Conservation (phyloP, 1,140 invertebrate species). For the Amphibalanus amphitrite region DNA sequence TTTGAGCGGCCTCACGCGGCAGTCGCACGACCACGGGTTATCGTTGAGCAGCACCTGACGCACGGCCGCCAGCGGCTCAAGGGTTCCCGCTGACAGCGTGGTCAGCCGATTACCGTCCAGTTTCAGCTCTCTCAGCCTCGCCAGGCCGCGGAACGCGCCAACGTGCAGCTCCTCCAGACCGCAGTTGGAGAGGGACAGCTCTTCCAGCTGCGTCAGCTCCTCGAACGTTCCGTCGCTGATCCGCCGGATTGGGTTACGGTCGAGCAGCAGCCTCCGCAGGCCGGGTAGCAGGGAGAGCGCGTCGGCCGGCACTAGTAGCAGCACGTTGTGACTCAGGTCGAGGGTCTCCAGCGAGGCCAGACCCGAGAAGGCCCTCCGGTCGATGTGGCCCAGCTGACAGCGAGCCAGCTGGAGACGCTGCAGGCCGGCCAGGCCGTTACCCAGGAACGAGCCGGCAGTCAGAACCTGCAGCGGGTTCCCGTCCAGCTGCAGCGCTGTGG, state of each 20-base stretch:
- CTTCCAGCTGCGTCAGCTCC: conserved; percentile 15
- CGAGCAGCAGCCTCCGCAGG: conserved; percentile 65
- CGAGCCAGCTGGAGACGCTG: conserved; percentile 64
- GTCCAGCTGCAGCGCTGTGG: conserved; percentile 69
- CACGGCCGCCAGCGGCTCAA: conserved; percentile 17
- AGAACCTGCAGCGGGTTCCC: conserved; percentile 64
- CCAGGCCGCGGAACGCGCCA: conserved; percentile 21
- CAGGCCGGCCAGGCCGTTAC: conserved; percentile 57
- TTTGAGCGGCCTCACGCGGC: conserved; percentile 19
- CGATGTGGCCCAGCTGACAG: conserved; percentile 55
- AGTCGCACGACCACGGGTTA: conserved; percentile 27
- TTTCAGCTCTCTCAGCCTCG: conserved; percentile 19
- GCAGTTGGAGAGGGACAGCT: conserved; percentile 16
- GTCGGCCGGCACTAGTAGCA: conserved; percentile 50
- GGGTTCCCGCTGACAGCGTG: conserved; percentile 17
- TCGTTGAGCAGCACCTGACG: conserved; percentile 21
- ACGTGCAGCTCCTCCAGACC: conserved; percentile 18
- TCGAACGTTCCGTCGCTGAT: conserved; percentile 58
- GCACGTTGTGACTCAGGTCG: conserved; percentile 62
- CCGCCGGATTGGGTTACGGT: conserved; percentile 53
- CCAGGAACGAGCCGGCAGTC: conserved; percentile 52
- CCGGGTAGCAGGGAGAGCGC: conserved; percentile 52
- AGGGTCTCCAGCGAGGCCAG: conserved; percentile 73
- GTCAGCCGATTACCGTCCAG: conserved; percentile 21
- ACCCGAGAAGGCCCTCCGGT: conserved; percentile 57